Base-by-base conservation (phyloP, 2,113 vertebrate genomes). In the Corynorhinus townsendii region DNA sequence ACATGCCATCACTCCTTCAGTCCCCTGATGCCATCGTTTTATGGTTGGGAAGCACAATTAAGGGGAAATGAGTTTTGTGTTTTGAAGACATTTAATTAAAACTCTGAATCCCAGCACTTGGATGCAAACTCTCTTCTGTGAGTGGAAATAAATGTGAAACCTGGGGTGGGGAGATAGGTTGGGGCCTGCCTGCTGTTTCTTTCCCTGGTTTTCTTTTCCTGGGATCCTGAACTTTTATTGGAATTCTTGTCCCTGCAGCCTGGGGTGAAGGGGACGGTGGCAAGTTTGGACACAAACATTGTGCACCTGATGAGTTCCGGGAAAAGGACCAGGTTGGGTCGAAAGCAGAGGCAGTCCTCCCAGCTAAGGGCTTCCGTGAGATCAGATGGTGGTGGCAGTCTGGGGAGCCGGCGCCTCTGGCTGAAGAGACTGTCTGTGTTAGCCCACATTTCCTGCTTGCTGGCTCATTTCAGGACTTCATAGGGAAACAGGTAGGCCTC, bases 71-170 rank as follows among this genome's bases (percentile, higher is more conserved):
- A 75, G 33, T 86, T 95, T 94, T 83, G 45, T 71, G 38, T 92
- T 93, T 95, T 89, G 89, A 64, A 12, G 72, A 83, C 22, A 9
- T 88, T 88, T 82, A 83, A 71, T 92, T 91, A 86, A 92, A 95
- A 86, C 85, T 82, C 52, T 47, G 82, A 38, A 66, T 89, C 43
- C 76, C 62, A 79, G 16, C 0, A 4, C 49, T 86, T 75, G 77
- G 52, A 92, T 64, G 38, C 28, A 49, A 59, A 49, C 22, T 86
- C 22, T 91, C 71, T 71, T 89, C 33, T 92, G 45, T 80, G 52
- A 91, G 10, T 49, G 89, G 72, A 95, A 95, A 71, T 73, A 38
- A 38, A 93, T 26, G 22, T 47, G 83, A 54, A 83, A 20, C 4
- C 16, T 22, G 12, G 16, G 12, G 2, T 52, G 81, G 68, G 76